Conservation (phyloP, 2,888 invertebrate species). For the Dryobotodes eremita region DNA sequence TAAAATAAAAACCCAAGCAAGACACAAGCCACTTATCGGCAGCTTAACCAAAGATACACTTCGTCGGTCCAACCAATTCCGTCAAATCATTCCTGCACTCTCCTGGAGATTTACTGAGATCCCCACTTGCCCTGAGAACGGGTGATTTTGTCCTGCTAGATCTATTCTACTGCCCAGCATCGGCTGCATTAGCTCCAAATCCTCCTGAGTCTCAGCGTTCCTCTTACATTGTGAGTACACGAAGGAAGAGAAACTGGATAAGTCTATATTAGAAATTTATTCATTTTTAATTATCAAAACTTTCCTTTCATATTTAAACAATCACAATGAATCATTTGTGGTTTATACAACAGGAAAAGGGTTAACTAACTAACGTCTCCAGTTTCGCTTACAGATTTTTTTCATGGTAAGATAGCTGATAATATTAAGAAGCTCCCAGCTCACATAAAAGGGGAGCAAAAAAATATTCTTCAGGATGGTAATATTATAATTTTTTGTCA, state of each 20-base stretch:
- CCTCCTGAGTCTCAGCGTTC: conserved; percentile 68
- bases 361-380: background rate
- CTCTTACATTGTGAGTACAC: conserved; percentile 57
- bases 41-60: conserved; percentile 23
- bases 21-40: background rate
- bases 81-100: conserved; percentile 43
- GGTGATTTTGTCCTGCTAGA: conserved; percentile 72
- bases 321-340: background rate
- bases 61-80: conserved; percentile 14
- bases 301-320: background rate
- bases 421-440: background rate
- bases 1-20: background rate
- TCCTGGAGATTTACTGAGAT: conserved; percentile 56
- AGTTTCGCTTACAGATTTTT: background rate
- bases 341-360: too few species aligned
- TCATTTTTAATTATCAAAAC: background rate
- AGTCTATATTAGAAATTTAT: conserved; percentile 10
- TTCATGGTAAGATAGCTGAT: background rate
- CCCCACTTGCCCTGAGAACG: conserved; percentile 62
- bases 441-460: too few species aligned
- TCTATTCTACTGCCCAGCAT: conserved; percentile 68
- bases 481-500: too few species aligned
- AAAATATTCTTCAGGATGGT: background rate
- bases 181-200: conserved; percentile 75
- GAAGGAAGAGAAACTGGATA: conserved; percentile 62